Evolutionary conservation across 1,140 invertebrate genomes (phyloP), one percentile per base, ranked within the genome.

Genomic region (Temnothorax nylanderi): DNA sequence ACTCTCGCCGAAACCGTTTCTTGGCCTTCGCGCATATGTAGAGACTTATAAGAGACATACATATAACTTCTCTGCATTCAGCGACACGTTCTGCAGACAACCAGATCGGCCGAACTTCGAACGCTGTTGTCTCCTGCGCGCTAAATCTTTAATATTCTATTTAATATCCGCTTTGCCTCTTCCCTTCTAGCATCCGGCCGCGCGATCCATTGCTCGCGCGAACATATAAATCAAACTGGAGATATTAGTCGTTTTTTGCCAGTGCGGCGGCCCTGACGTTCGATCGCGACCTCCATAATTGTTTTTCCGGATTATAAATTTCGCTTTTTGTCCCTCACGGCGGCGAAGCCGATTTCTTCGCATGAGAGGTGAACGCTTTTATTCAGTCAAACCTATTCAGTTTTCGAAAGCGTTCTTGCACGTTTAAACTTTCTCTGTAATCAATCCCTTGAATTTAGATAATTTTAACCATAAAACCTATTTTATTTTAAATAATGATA

Each of bases 241-340:
- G 91, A 93, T 94, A 94, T 94, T 93, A 92, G 91, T 88, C 92
- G 91, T 91, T 93, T 84, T 93, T 94, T 94, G 91, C 89, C 72
- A 69, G 74, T 58, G 60, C 54, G 69, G 64, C 82, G 82, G 85
- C 58, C 80, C 89, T 89, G 85, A 81, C 85, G 56, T 84, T 76
- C 67, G 62, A 71, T 80, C 85, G 74, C 76, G 76, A 64, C 85
- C 72, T 86, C 90, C 88, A 93, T 93, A 93, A 93, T 93, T 93
- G 93, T 93, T 93, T 93, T 93, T 93, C 92, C 91, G 92, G 93
- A 93, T 93, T 93, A 93, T 93, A 93, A 93, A 93, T 93, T 93
- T 93, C 86, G 65, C 85, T 92, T 91, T 92, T 92, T 90, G 75
- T 41, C 11, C 56, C 71, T n/a, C 11, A 2, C 32, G 10, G 16